Conservation (phyloP, 2,113 vertebrate genomes). For the Athene noctua region DNA sequence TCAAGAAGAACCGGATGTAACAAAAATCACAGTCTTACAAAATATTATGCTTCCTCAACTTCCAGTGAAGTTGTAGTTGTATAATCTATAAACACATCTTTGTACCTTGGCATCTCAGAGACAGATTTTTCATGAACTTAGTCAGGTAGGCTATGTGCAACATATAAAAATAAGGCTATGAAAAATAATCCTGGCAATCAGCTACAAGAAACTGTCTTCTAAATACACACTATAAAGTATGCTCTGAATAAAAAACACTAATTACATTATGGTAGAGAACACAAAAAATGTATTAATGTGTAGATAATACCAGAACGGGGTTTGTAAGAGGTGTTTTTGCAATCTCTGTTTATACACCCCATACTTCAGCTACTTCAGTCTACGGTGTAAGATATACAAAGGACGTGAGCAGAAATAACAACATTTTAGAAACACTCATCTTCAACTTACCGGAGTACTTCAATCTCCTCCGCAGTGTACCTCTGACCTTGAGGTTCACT, state of each 20-base stretch:
- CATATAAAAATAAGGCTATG: not conserved
- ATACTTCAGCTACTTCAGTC: not conserved
- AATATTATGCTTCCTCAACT: not conserved
- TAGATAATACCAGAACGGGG: not conserved
- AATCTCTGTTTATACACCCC: not conserved
- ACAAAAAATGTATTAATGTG: not conserved
- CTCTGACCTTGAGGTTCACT: slow-evolving; percentile 88
- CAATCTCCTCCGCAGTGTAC: slow-evolving; percentile 93
- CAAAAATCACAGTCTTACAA: not conserved
- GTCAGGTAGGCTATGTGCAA: not conserved
- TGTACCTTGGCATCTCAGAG: not conserved
- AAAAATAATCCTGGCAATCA: not conserved
- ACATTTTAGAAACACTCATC: not conserved
- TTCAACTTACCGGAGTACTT: slow-evolving; percentile 89
- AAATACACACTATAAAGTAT: not conserved
- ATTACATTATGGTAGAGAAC: not conserved
- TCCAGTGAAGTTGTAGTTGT: not conserved
- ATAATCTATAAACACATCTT: not conserved
- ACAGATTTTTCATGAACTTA: not conserved
- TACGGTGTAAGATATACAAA: not conserved
- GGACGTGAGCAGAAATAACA: not conserved
- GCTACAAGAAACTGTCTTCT: not conserved
- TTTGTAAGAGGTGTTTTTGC: not conserved
- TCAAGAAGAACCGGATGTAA: not conserved
- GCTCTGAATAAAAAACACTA: not conserved